These are phyloP conservation scores for Euwallacea fornicatus DNA, from an alignment of 1,140 invertebrate species.

Conservation along the genomic window DNA sequence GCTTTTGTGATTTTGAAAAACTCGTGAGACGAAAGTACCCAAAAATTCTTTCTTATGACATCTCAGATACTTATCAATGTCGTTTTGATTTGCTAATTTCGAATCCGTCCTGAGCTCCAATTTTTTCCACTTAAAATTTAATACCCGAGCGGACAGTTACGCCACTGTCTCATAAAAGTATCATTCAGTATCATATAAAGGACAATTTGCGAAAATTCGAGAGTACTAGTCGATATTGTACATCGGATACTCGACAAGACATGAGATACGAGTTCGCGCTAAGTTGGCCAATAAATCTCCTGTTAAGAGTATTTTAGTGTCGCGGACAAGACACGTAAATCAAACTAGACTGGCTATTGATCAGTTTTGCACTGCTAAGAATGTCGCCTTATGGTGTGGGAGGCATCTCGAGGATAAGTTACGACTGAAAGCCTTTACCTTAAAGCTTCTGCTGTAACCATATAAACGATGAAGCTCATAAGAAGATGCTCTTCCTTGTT, in stretches of 20 bases:
- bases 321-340: constrained; percentile 37
- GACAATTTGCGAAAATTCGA: constrained; percentile 26
- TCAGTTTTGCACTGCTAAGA: constrained; percentile 37
- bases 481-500: too few species aligned
- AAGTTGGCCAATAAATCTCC: constrained; percentile 35
- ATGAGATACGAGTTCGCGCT: constrained; percentile 38
- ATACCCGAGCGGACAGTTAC: too few species aligned
- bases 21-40: too few species aligned
- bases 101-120: too few species aligned
- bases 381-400: constrained; percentile 27
- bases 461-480: too few species aligned
- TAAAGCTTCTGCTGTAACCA: too few species aligned
- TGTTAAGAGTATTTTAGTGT: constrained; percentile 40
- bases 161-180: too few species aligned
- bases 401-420: constrained; percentile 21
- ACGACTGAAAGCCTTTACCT: neutral
- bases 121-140: too few species aligned
- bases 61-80: too few species aligned
- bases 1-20: too few species aligned
- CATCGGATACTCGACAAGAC: constrained; percentile 35
- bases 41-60: too few species aligned
- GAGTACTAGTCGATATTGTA: constrained; percentile 37
- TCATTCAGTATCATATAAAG: neutral
- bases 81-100: too few species aligned
- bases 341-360: constrained; percentile 39